Evolutionary conservation across 2,113 vertebrate species (phyloP), one percentile per base, ranked within the genome.

Genomic region (Esox niger): DNA sequence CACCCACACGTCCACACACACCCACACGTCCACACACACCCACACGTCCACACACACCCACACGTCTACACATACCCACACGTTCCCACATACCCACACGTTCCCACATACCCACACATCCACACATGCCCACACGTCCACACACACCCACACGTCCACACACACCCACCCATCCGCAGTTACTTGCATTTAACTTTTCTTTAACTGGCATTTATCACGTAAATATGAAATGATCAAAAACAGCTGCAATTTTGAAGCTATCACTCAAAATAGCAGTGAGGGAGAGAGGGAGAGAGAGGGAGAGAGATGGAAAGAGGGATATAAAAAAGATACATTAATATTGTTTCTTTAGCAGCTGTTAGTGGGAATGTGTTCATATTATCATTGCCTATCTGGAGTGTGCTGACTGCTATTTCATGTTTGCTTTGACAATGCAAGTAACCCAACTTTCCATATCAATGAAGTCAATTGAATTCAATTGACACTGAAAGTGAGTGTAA

Each of bases 191-290:
- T n/a, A 30, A 26, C 35, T 61, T 71, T 65, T 31, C 62, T 20
- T 74, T 81, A 75, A 82, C 79, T 66, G 82, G 69, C 64, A 76
- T 66, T 75, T 59, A 82, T 85, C 55, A 69, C 69, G 68, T 77
- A 25, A 69, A 61, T 77, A 56, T 76, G 32, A 77, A 77, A 70
- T 15, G 23, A 76, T 79, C 68, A 83, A 81, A 66, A 64, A 72
- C 62, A 75, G 82, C n/a, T 11, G 13, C 25, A 21, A 25, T 21
- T 56, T 8, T 25, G 54, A 56, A 25, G 54, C n/a, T 13, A 27
- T 25, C 54, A 56, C 54, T 49, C 47, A 15, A 20, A 49, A 49
- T 3, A 49, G 47, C n/a, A n/a, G n/a, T n/a, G 49, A 52, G 49
- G 8, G n/a, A 0, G 54, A 56, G 54, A 56, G 54, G 7, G 54